Evolutionary conservation across 2,113 vertebrate genomes (phyloP).

Genomic region (Oncorhynchus keta): DNA sequence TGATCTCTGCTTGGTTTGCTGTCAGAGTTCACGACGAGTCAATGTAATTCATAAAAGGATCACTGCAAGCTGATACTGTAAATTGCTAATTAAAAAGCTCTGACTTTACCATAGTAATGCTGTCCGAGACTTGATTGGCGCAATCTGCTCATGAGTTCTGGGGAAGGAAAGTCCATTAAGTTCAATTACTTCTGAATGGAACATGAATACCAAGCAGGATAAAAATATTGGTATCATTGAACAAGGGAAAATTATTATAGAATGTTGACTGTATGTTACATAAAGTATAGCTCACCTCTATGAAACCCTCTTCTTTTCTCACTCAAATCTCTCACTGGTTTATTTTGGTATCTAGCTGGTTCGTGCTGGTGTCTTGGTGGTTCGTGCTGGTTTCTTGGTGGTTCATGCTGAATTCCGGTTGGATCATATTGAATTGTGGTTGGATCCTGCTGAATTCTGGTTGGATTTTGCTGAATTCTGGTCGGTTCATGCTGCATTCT

Average conservation of each 20-base stretch:
- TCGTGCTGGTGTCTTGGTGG: not conserved
- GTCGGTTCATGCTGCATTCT: not conserved
- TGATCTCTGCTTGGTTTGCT: conserved; percentile 55
- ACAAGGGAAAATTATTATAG: not conserved
- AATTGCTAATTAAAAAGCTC: not conserved
- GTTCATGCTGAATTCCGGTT: no score
- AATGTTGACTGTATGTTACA: no score
- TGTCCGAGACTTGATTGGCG: conserved; percentile 40
- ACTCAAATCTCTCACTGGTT: conserved; percentile 11
- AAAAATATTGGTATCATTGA: not conserved
- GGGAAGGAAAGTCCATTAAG: conserved; percentile 4
- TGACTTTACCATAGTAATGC: conserved; percentile 63
- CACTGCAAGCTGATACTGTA: not conserved
- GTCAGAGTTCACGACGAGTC: conserved; percentile 5
- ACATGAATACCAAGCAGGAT: not conserved
- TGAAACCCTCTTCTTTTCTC: conserved; percentile 40
- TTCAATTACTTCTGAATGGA: not conserved
- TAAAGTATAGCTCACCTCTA: conserved; percentile 28
- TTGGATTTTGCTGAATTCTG: not conserved
- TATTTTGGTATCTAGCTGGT: no score
- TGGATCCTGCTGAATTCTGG: no score
- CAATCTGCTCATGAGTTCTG: conserved; percentile 52
- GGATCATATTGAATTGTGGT: no score
- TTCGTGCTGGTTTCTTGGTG: not conserved
- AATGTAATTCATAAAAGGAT: not conserved